phyloP scores from a whole-genome alignment of 37 sponge, comb jelly and placozoan species.

The Eunapius fragilis region DNA sequence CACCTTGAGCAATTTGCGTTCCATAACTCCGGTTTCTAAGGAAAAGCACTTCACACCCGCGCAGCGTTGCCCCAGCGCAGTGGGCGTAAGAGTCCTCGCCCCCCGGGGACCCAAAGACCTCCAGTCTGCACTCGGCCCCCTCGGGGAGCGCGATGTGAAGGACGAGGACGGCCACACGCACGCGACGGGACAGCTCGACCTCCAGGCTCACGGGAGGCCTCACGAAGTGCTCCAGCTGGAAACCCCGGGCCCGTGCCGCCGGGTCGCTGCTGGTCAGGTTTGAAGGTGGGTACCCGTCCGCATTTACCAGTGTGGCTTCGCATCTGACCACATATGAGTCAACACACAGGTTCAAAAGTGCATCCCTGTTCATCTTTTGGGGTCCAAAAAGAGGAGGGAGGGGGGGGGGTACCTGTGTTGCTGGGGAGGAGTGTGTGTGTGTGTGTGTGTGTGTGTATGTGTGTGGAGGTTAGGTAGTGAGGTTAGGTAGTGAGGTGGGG shows the following conservation, averaged over 20 bases:
- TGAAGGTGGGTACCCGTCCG: constrained; percentile 48
- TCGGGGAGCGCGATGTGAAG: constrained; percentile 11
- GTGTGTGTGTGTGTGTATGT: too few relatives aligned
- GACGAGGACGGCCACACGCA: constrained; percentile 30
- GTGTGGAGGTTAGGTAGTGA: not conserved
- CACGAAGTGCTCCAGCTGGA: constrained; percentile 72
- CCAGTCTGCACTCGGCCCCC: constrained; percentile 19
- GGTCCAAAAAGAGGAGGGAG: too few relatives aligned
- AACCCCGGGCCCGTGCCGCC: constrained; percentile 38
- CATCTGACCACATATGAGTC: constrained; percentile 14
- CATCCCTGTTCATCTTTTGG: not conserved
- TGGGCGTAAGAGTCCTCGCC: not conserved
- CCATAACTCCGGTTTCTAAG: constrained; percentile 26
- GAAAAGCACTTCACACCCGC: constrained; percentile 2
- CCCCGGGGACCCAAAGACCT: constrained; percentile 19
- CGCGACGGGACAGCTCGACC: constrained; percentile 25
- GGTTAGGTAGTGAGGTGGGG: not conserved
- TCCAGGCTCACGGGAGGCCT: constrained; percentile 65
- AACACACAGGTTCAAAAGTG: constrained; percentile 31
- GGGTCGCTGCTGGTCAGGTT: constrained; percentile 19
- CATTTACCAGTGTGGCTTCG: constrained; percentile 33
- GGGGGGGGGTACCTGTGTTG: too few relatives aligned
- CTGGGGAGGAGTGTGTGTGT: too few relatives aligned
- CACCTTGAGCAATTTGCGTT: not conserved
- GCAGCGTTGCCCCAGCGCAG: not conserved